These are phyloP conservation scores for Lepidonotus clava DNA, from an alignment of 2,888 invertebrate genomes.

Conservation along the genomic window DNA sequence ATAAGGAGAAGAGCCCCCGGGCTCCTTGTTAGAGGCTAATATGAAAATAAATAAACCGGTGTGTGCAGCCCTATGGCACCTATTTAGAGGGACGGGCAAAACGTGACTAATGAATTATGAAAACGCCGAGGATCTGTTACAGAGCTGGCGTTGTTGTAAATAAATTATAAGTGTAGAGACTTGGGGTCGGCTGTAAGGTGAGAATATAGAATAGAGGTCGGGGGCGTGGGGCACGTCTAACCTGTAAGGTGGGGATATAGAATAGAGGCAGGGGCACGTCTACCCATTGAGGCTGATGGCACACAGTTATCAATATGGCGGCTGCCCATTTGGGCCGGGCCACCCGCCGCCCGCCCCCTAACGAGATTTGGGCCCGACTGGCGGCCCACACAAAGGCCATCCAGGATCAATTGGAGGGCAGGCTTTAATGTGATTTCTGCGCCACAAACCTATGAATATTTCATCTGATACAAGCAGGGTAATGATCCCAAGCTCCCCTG, in stretches of 20 bases:
- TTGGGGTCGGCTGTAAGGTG: too few species aligned
- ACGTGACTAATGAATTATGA: too few species aligned
- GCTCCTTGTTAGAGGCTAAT: too few species aligned
- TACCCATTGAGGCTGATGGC: slow-evolving; percentile 19
- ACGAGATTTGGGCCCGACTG: slow-evolving; percentile 36
- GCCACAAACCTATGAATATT: slow-evolving; percentile 47
- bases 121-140: too few species aligned
- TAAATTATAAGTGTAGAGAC: too few species aligned
- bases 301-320: slow-evolving; percentile 49
- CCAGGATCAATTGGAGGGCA: slow-evolving; percentile 39
- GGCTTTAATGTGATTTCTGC: slow-evolving; percentile 48
- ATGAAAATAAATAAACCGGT: too few species aligned
- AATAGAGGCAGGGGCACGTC: too few species aligned
- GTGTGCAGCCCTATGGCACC: too few species aligned
- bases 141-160: too few species aligned
- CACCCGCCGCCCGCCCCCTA: not conserved
- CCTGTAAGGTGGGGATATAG: too few species aligned
- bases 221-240: not conserved
- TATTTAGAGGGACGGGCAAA: too few species aligned
- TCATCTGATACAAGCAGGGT: slow-evolving; percentile 47
- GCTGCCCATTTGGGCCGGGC: not conserved
- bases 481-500: slow-evolving; percentile 34
- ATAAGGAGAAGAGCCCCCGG: too few species aligned
- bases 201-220: not conserved
- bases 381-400: slow-evolving; percentile 40